phyloP scores from a whole-genome alignment of 92 coral and sea anemone genomes.

The Palythoa heliodiscus region DNA sequence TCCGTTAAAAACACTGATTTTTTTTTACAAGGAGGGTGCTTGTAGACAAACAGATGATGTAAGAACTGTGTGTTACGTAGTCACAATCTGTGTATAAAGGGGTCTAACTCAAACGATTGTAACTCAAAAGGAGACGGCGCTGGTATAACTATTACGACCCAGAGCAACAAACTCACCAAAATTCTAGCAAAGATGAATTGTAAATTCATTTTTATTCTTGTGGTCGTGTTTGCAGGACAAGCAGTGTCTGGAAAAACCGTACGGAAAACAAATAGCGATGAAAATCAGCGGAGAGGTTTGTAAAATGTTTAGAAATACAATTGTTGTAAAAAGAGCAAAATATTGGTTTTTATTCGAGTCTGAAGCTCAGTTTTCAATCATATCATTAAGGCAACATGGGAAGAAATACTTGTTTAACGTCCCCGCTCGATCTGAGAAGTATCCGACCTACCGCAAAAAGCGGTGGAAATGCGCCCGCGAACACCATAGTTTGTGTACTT shows the following conservation, averaged over 20 bases:
- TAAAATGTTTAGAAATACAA: neutral
- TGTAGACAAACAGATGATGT: neutral
- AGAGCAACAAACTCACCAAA: neutral
- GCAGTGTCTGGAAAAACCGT: neutral
- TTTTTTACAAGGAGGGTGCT: neutral
- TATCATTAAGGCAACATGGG: neutral
- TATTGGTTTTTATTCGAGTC: neutral
- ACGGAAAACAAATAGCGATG: neutral
- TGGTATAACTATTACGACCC: neutral
- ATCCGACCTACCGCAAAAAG: no score
- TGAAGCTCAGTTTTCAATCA: neutral
- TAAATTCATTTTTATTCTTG: neutral
- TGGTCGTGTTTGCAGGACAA: neutral
- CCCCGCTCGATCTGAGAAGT: no score
- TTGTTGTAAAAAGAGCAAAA: no score
- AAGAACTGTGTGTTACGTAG: neutral
- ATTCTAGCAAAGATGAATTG: neutral
- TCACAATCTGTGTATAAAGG: neutral
- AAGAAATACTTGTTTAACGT: neutral
- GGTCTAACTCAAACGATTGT: neutral
- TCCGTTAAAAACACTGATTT: neutral
- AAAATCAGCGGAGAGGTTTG: conserved; percentile 21
- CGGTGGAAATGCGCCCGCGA: no score
- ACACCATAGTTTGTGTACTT: no score
- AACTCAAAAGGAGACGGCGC: neutral